A percentile compares a stretch with the other conserved stretches of the same genome.
These are phyloP conservation scores for Irena cyanogastra DNA, from an alignment of 2,113 vertebrate species.

Conservation along the genomic window DNA sequence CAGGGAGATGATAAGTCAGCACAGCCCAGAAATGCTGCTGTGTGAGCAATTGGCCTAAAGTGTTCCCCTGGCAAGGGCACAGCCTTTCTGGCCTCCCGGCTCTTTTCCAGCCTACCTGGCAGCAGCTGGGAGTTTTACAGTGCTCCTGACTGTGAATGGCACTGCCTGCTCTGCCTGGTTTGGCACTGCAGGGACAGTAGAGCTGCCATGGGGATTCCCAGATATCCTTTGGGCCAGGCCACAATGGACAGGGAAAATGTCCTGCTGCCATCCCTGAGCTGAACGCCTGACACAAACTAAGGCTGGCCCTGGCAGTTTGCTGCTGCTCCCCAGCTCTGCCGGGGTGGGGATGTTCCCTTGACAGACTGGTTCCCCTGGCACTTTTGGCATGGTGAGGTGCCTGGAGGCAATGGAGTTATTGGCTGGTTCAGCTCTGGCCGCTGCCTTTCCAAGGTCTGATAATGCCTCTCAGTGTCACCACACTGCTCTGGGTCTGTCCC, in stretches of 20 bases:
- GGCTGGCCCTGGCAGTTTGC: rapidly evolving
- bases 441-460: neutral
- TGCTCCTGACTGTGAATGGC: neutral
- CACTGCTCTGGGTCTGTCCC: neutral
- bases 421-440: neutral
- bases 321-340: neutral
- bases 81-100: rapidly evolving
- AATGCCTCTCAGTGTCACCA: rapidly evolving
- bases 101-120: neutral
- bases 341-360: neutral
- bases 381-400: neutral
- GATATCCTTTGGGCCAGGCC: neutral
- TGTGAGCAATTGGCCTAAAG: neutral
- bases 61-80: rapidly evolving
- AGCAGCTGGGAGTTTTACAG: neutral
- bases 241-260: neutral
- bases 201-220: neutral
- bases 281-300: neutral
- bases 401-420: neutral
- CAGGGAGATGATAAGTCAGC: neutral
- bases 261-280: neutral
- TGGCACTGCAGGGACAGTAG: neutral
- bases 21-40: neutral
- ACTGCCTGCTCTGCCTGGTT: neutral
- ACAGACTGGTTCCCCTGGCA: neutral